These are phyloP conservation scores for Acromyrmex heyeri DNA, from an alignment of 1,140 invertebrate species.

Conservation along the genomic window DNA sequence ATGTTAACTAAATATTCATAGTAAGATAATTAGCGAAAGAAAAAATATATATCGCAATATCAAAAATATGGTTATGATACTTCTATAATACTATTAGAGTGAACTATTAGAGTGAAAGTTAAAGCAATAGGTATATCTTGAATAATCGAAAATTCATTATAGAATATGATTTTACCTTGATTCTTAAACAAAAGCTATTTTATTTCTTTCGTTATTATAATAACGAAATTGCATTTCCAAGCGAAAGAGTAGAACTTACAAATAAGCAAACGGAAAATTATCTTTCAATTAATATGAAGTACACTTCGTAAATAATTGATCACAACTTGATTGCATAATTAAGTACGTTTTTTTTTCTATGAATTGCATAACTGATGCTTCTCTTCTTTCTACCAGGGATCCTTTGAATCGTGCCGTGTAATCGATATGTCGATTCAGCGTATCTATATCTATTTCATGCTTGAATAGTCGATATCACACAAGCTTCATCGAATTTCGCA, in stretches of 20 bases:
- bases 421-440: conserved; percentile 11
- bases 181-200: background rate
- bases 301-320: conserved; percentile 11
- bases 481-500: background rate
- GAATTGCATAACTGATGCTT: conserved; percentile 20
- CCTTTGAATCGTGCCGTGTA: background rate
- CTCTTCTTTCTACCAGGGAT: background rate
- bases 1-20: background rate
- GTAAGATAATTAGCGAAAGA: background rate
- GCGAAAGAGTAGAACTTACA: background rate
- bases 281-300: conserved; percentile 35
- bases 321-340: background rate
- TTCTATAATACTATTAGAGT: conserved; percentile 4
- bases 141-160: background rate
- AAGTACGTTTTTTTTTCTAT: conserved; percentile 22
- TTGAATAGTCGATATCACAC: background rate
- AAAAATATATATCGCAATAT: background rate
- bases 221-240: background rate
- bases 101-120: background rate
- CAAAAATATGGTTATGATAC: background rate
- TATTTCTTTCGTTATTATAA: background rate
- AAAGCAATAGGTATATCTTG: background rate
- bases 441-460: conserved; percentile 27
- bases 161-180: background rate
- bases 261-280: background rate